Evolutionary conservation across 2,888 invertebrate species (phyloP), one percentile per base, ranked within the genome.

Genomic region (Dysmachus trigonus): DNA sequence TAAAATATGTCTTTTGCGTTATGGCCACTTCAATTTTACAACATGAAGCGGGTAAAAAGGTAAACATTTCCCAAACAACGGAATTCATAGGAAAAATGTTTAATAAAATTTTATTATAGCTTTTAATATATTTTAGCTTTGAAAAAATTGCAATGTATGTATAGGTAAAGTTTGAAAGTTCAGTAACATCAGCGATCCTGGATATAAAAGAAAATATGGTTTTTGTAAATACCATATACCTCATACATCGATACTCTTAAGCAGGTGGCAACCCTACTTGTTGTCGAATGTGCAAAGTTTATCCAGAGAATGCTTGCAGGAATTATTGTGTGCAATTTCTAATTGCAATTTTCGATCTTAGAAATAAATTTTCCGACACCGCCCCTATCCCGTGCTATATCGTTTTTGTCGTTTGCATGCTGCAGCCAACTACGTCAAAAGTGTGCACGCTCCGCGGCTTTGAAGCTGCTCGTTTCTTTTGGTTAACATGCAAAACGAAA

Each of bases 401-500:
- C 0, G 22, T 30, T 47, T 41, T 22, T 47, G 41, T 62, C 27
- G 7, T 22, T 47, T 77, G 30, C 22, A 41, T 77, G 27, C 35
- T 41, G 35, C 27, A 18, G n/a, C 18, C 7, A 6, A 10, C 10
- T 22, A 47, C 15, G 30, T 47, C 47, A 47, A 41, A 47, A 47
- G 30, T 30, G 22, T 27, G 22, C 47, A 27, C 47, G 18, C 15
- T 77, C 38, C 47, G 62, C 27, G n/a, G 30, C 51, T 77, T 77
- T 41, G 47, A 7, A 31, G 15, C 8, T 47, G 22, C 47, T 27
- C 41, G 31, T 41, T 77, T 77, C 35, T 41, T 77, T 31, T 30
- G 51, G 27, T 77, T 41, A 76, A 38, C 77, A 77, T 77, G 77
- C 47, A 77, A 77, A 77, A 77, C 47, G 77, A 77, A 77, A 77